Evolutionary conservation across 2,888 invertebrate genomes (phyloP).

Genomic region (Microctonus aethiopoides): DNA sequence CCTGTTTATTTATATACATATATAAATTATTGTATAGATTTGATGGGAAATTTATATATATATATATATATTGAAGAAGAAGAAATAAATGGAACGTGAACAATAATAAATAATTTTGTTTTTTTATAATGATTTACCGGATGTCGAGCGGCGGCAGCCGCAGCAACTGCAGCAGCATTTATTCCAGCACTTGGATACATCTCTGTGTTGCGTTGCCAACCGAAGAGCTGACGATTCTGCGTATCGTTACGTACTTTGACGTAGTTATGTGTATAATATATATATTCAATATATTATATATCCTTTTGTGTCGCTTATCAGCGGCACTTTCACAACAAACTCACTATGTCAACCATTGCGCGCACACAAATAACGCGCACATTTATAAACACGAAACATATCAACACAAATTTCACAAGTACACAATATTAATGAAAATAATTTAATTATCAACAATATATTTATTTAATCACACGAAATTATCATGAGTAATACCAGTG

Average conservation of each 20-base stretch:
- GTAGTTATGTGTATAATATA: not conserved
- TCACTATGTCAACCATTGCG: conserved; percentile 31
- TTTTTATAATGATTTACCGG: conserved; percentile 74
- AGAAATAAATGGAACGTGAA: no score
- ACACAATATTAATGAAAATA: not conserved
- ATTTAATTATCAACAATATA: not conserved
- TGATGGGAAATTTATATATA: no score
- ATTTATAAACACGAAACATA: conserved; percentile 13
- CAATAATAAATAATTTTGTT: no score
- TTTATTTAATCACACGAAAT: not conserved
- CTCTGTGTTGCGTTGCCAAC: conserved; percentile 69
- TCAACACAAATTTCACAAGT: conserved; percentile 21
- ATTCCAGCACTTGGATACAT: conserved; percentile 90
- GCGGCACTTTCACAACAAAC: conserved; percentile 34
- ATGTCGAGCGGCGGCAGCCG: conserved; percentile 87
- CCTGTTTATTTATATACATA: no score
- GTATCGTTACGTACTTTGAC: not conserved
- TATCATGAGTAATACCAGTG: not conserved
- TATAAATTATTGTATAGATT: no score
- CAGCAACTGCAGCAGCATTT: conserved; percentile 87
- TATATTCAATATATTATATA: conserved; percentile 10
- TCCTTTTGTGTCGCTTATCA: conserved; percentile 14
- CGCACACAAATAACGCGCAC: conserved; percentile 12
- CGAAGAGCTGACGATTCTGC: not conserved
- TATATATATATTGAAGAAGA: no score